Evolutionary conservation across 2,888 invertebrate species (phyloP).

Genomic region (Lottia gigantea): DNA sequence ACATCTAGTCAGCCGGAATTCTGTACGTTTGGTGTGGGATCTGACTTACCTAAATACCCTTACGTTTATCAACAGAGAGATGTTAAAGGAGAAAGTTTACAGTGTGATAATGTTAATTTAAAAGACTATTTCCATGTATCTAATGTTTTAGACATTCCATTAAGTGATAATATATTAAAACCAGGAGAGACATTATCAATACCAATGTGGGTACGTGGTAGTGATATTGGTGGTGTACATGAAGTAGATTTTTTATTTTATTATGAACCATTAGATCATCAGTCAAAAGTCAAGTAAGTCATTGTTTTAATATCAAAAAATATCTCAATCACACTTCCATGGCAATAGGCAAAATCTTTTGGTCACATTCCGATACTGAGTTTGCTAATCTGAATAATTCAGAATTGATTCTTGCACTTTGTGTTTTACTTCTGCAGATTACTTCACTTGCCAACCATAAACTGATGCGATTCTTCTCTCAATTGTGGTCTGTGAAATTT

Average conservation of each 20-base stretch:
- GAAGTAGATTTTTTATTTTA: slow-evolving; percentile 79
- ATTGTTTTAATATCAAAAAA: neutral
- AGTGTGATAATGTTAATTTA: slow-evolving; percentile 13
- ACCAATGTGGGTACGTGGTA: slow-evolving; percentile 79
- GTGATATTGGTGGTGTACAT: slow-evolving; percentile 75
- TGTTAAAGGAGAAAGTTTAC: slow-evolving; percentile 13
- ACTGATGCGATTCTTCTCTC: too few relatives aligned
- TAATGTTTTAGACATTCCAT: slow-evolving; percentile 52
- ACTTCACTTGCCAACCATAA: too few relatives aligned
- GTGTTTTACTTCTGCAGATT: too few relatives aligned
- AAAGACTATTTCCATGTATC: slow-evolving; percentile 29
- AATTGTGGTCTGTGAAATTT: too few relatives aligned
- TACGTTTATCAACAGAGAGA: slow-evolving; percentile 46
- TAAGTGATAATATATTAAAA: slow-evolving; percentile 67
- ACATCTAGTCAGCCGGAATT: slow-evolving; percentile 80
- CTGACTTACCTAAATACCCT: slow-evolving; percentile 48
- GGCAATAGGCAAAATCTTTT: too few relatives aligned
- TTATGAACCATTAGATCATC: slow-evolving; percentile 73
- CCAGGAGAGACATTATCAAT: slow-evolving; percentile 72
- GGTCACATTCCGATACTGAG: too few relatives aligned
- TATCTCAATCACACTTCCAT: too few relatives aligned
- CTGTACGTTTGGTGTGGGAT: slow-evolving; percentile 71
- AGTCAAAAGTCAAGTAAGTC: slow-evolving; percentile 48
- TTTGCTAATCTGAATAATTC: too few relatives aligned
- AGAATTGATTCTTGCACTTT: too few relatives aligned